phyloP scores from a whole-genome alignment of 2,797 vertebrate genomes.

The Sebastes oblongus region DNA sequence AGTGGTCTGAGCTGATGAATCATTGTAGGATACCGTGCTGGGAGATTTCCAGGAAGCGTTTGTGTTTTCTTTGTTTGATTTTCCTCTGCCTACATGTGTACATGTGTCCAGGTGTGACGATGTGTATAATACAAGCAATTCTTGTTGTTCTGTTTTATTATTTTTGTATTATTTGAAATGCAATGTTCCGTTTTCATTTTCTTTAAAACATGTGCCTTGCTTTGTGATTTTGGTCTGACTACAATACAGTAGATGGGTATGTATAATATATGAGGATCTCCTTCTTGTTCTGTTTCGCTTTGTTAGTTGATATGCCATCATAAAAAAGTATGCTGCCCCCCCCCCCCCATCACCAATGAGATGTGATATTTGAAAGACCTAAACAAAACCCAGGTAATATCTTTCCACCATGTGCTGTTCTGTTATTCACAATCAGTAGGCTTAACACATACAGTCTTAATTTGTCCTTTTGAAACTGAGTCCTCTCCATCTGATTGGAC shows the following conservation, averaged over 20 bases:
- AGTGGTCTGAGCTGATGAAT: conserved; percentile 64
- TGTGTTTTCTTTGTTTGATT: conserved; percentile 23
- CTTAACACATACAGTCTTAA: background rate
- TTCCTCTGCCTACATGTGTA: conserved; percentile 46
- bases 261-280: conserved; percentile 48
- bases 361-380: background rate
- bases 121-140: conserved; percentile 63
- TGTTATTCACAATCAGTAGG: background rate
- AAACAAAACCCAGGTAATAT: background rate
- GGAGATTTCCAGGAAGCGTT: conserved; percentile 60
- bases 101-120: conserved; percentile 63
- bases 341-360: background rate
- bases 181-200: conserved; percentile 54
- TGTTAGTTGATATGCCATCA: conserved; percentile 2
- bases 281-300: conserved; percentile 39
- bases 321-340: background rate
- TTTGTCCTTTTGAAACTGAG: background rate
- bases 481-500: background rate
- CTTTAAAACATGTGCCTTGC: conserved; percentile 84
- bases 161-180: conserved; percentile 68
- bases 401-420: background rate
- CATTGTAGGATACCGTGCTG: conserved; percentile 69
- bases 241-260: conserved; percentile 65
- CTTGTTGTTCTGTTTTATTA: conserved; percentile 55
- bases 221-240: conserved; percentile 74